Evolutionary conservation across 1,140 invertebrate genomes (phyloP).

Genomic region (Pollicipes pollicipes): DNA sequence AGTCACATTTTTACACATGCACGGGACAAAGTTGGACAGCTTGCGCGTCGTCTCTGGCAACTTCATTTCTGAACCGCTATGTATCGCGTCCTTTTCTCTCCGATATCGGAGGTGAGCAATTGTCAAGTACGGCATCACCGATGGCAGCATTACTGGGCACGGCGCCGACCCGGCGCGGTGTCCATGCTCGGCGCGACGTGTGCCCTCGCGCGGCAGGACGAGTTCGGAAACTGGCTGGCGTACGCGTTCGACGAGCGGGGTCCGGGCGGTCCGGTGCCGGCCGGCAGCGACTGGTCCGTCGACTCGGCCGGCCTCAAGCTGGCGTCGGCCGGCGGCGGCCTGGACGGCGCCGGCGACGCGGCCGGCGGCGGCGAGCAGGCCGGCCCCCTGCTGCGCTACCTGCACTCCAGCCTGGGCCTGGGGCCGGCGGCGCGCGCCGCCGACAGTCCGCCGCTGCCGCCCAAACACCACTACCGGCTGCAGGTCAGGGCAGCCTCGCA

Average conservation of each 20-base stretch:
- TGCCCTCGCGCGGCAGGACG: constrained; percentile 24
- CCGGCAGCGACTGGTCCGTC: constrained; percentile 14
- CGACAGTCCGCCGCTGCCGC: not conserved
- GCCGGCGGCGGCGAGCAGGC: not conserved
- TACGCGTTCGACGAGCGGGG: constrained; percentile 73
- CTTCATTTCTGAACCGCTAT: no score
- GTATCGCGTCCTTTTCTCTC: no score
- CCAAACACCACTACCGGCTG: not conserved
- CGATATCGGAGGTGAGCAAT: no score
- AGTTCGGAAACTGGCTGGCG: constrained; percentile 44
- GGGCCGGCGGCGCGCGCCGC: not conserved
- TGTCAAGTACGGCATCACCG: no score
- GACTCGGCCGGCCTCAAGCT: constrained; percentile 7
- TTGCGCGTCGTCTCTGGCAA: no score
- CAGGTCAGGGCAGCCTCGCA: no score
- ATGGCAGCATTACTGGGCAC: no score
- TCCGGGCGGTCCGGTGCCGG: constrained; percentile 30
- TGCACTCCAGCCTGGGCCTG: not conserved
- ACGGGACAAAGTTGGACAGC: no score
- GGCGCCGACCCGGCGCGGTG: no score
- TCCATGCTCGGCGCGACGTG: not conserved
- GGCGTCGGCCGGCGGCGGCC: constrained; percentile 5
- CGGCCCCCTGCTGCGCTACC: not conserved
- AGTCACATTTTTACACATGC: no score
- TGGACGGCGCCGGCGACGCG: not conserved